Evolutionary conservation across 2,888 invertebrate species (phyloP).

Genomic region (Rhagonycha fulva): DNA sequence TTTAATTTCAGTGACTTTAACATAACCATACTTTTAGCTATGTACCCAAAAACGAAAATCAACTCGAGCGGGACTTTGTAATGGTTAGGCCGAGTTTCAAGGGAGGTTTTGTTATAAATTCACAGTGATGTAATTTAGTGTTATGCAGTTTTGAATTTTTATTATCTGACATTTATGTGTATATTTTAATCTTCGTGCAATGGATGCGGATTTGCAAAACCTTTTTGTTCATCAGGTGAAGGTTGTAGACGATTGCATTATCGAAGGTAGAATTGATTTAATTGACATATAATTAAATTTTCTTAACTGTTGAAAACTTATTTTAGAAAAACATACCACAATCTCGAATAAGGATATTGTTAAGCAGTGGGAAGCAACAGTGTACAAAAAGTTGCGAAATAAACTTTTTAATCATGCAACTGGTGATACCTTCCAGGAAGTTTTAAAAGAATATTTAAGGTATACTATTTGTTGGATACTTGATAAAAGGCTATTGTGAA

Average conservation of each 20-base stretch:
- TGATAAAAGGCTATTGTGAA: neutral
- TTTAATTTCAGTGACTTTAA: neutral
- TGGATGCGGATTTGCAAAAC: neutral
- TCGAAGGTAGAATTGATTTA: neutral
- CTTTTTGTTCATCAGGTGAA: slow-evolving; percentile 7
- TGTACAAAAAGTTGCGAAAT: slow-evolving; percentile 33
- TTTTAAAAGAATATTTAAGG: slow-evolving; percentile 39
- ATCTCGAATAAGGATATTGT: slow-evolving; percentile 20
- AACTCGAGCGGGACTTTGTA: neutral
- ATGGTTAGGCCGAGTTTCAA: neutral
- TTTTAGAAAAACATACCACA: neutral
- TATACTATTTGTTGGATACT: slow-evolving; percentile 28
- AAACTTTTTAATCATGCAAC: slow-evolving; percentile 26
- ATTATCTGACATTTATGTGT: neutral
- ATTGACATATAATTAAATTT: neutral
- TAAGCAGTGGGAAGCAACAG: slow-evolving; percentile 36
- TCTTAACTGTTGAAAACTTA: neutral
- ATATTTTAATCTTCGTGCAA: neutral
- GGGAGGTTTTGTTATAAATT: neutral
- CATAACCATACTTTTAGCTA: neutral
- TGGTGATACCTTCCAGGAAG: slow-evolving; percentile 32
- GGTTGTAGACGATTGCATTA: slow-evolving; percentile 1
- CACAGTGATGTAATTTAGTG: neutral
- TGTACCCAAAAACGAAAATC: neutral
- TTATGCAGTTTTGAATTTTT: neutral